Conservation (phyloP, 2,888 invertebrate genomes). For the Cabera pusaria region DNA sequence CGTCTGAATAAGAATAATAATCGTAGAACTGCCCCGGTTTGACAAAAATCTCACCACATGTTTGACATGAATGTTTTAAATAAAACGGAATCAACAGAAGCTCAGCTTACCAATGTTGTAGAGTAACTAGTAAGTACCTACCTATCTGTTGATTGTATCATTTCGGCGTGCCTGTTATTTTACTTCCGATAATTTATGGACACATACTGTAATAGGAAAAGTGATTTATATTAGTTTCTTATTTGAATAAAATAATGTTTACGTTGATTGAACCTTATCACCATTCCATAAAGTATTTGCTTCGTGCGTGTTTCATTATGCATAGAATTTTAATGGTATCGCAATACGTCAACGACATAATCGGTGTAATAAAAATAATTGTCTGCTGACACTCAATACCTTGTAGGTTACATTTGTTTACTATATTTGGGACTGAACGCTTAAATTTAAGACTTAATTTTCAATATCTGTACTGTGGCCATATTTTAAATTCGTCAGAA, state of each 20-base stretch:
- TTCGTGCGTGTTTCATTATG: constrained; percentile 10
- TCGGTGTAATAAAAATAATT: constrained; percentile 25
- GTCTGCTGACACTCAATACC: constrained; percentile 9
- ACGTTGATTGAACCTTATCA: constrained; percentile 4
- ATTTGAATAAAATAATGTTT: constrained; percentile 10
- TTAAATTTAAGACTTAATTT: no score
- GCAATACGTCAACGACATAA: constrained; percentile 18
- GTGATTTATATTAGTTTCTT: constrained; percentile 10
- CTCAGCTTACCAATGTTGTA: no score
- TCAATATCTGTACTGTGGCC: no score
- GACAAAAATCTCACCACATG: no score
- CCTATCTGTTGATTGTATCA: not conserved
- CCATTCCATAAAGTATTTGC: constrained; percentile 5
- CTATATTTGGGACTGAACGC: constrained; percentile 21
- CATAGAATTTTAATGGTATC: constrained; percentile 27
- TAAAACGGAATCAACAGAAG: no score
- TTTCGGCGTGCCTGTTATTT: constrained; percentile 1
- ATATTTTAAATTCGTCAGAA: no score
- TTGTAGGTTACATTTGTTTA: constrained; percentile 19
- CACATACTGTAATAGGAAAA: not conserved
- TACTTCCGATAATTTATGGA: constrained; percentile 7
- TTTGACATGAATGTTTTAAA: no score
- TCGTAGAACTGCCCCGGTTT: no score
- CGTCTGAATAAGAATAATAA: no score
- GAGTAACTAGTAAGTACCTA: not conserved